Base-by-base conservation (phyloP, 2,888 invertebrate species). In the Clitarchus hookeri region DNA sequence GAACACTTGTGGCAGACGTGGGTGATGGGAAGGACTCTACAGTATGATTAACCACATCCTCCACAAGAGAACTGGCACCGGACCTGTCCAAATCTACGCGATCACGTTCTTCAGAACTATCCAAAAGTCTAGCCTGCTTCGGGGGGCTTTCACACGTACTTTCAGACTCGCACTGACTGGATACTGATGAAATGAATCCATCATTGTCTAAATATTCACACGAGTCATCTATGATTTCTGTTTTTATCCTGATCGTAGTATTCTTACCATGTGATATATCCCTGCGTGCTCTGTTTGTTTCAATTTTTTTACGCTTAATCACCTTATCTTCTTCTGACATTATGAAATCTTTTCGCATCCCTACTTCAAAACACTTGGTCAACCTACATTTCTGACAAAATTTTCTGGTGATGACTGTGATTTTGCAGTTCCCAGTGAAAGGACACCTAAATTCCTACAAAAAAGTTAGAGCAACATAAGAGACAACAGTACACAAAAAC, bases 331-430 rank as follows among this genome's bases (percentile, higher is more conserved):
- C 96, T 85, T 99, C 98, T 0, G 98, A 97, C 97, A 99, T 97
- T 23, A 99, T 99, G 91, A 98, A 97, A 90, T 99, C 98, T 90
- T 98, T 98, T 89, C 97, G 97, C 99, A 99, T 99, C 0, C 99
- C 99, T 87, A 98, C 96, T 1, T 94, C 92, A 88, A 98, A 94
- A 91, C 99, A 99, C 91, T 99, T 99, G 90, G 96, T 96, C 86
- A 99, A 92, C 0, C 99, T 95, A 91, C 99, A 99, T 93, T 97
- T 97, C 90, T 99, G 98, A 91, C 99, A 99, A 91, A 99, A 99
- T 44, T 99, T 93, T 84, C 99, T 92, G 0, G 99, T 99, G 4
- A 98, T 95, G 0, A 96, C 94, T 48, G 98, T 98, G 85, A 99
- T 97, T 88, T 95, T 95, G 91, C 99, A 99, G 89, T 96, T 96